Evolutionary conservation across 1,140 invertebrate species (phyloP).

Genomic region (Dermatophagoides farinae): DNA sequence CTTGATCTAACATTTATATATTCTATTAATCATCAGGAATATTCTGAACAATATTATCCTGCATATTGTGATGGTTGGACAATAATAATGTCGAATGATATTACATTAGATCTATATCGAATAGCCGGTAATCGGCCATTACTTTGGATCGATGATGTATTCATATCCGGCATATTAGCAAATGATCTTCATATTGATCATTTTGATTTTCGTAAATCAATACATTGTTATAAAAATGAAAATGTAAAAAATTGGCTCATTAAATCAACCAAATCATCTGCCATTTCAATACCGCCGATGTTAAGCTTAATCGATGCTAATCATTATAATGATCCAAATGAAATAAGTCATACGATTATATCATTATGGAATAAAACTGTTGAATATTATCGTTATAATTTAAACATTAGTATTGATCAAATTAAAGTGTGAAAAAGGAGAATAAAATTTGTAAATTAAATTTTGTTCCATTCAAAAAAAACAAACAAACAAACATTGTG

Average conservation of each 20-base stretch:
- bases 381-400: conserved; percentile 17
- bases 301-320: conserved; percentile 14
- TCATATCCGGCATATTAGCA: conserved; percentile 50
- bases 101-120: conserved; percentile 23
- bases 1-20: conserved; percentile 17
- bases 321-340: conserved; percentile 13
- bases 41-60: conserved; percentile 25
- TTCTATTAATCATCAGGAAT: conserved; percentile 26
- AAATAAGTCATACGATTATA: conserved; percentile 15
- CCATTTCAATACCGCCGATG: conserved; percentile 16
- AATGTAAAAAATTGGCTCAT: conserved; percentile 17
- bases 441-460: not conserved
- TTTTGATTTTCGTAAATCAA: conserved; percentile 25
- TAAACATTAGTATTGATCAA: not conserved
- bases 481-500: too few species aligned
- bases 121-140: conserved; percentile 27
- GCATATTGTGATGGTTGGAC: conserved; percentile 29
- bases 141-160: conserved; percentile 71
- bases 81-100: conserved; percentile 25
- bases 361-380: conserved; percentile 21
- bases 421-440: not conserved
- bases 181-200: conserved; percentile 35
- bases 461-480: too few species aligned
- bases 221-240: not conserved
- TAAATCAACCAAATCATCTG: conserved; percentile 3